Conservation (phyloP, 2,113 vertebrate genomes). For the Silurus asotus region DNA sequence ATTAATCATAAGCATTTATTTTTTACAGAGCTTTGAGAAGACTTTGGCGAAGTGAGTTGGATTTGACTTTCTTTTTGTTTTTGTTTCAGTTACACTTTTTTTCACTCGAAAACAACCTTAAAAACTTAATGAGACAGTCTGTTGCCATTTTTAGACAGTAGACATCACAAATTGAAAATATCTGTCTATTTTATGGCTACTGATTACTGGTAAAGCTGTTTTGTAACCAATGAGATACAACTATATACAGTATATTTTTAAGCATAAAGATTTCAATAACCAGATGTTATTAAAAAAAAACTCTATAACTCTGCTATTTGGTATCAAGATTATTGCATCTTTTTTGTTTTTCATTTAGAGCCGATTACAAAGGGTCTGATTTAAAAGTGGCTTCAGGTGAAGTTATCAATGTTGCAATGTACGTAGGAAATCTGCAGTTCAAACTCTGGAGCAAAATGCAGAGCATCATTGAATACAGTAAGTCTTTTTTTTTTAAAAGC, state of each 20-base stretch:
- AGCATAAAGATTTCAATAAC: not conserved
- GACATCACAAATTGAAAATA: not conserved
- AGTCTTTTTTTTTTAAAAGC: not conserved
- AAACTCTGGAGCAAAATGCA: conserved; percentile 35
- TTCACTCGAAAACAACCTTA: not conserved
- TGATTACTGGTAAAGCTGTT: not conserved
- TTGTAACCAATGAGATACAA: not conserved
- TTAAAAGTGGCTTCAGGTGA: not conserved
- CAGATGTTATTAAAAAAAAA: not conserved
- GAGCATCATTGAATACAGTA: conserved; percentile 19
- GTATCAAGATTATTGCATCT: not conserved
- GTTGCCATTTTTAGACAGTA: not conserved
- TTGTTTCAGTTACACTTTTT: not conserved
- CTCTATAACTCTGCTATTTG: too few species aligned
- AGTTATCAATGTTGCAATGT: conserved; percentile 25
- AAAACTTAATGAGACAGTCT: not conserved
- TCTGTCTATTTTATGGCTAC: not conserved
- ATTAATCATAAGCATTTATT: not conserved
- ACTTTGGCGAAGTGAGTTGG: conserved; percentile 20
- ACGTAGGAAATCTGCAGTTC: conserved; percentile 22
- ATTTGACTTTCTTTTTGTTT: not conserved
- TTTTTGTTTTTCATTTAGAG: conserved; percentile 14
- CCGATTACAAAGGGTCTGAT: not conserved
- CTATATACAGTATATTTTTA: not conserved
- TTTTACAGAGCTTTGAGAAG: conserved; percentile 19